These are phyloP conservation scores for Elysia crispata DNA, from an alignment of 2,888 invertebrate genomes.

Conservation along the genomic window DNA sequence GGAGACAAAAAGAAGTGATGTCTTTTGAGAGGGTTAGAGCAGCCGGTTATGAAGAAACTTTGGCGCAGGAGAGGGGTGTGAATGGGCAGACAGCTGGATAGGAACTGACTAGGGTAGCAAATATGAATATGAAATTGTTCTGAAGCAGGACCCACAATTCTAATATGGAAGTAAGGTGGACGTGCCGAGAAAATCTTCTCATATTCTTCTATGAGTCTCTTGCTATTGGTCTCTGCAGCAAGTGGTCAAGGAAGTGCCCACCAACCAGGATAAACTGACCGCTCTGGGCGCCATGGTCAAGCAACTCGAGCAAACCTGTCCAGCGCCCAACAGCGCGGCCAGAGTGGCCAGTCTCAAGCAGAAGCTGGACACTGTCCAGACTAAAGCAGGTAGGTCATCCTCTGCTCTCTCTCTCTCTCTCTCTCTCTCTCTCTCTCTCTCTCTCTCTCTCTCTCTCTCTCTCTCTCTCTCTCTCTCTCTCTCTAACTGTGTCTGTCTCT, in stretches of 20 bases:
- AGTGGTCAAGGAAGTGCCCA: constrained; percentile 62
- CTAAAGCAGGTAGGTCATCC: constrained; percentile 12
- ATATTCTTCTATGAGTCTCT: no score
- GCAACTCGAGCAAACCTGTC: constrained; percentile 65
- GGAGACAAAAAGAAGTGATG: no score
- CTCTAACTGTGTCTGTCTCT: no score
- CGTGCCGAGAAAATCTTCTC: no score
- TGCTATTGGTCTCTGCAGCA: no score
- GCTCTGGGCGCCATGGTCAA: constrained; percentile 63
- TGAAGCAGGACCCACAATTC: no score
- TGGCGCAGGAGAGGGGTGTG: no score
- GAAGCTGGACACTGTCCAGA: constrained; percentile 48
- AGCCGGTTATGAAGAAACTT: constrained; percentile 65
- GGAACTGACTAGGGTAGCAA: no score
- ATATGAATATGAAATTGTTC: no score
- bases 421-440: constrained; percentile 41
- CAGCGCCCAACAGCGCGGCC: constrained; percentile 58
- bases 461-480: constrained; percentile 24
- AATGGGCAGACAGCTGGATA: no score
- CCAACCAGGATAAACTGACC: constrained; percentile 61
- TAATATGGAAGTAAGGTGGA: no score
- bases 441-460: constrained; percentile 23
- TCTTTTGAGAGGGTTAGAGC: constrained; percentile 33
- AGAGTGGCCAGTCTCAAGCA: constrained; percentile 60
- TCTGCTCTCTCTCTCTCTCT: constrained; percentile 28